Evolutionary conservation across 1,140 invertebrate species (phyloP).

Genomic region (Drosophila tristis): DNA sequence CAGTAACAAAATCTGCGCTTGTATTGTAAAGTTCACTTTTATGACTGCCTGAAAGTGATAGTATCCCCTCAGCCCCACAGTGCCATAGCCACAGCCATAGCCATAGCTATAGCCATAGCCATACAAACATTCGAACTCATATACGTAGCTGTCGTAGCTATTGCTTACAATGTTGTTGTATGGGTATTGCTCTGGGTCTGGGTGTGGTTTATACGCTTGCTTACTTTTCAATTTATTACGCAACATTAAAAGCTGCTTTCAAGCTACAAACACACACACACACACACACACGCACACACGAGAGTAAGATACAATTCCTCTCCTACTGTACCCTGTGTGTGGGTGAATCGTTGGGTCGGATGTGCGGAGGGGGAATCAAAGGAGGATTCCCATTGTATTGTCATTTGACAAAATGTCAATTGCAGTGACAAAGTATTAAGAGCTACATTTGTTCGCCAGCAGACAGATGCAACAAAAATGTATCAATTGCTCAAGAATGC

Average conservation of each 20-base stretch:
- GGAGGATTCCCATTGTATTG: conserved; percentile 46
- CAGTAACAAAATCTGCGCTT: conserved; percentile 20
- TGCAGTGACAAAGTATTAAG: conserved; percentile 66
- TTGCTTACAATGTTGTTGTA: conserved; percentile 12
- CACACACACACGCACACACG: conserved; percentile 1
- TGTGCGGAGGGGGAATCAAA: neutral
- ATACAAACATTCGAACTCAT: neutral
- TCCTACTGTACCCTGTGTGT: conserved; percentile 19
- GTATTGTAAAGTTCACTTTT: conserved; percentile 58
- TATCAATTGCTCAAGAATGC: neutral
- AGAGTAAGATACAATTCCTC: conserved; percentile 30
- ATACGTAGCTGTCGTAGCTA: neutral
- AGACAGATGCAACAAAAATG: conserved; percentile 11
- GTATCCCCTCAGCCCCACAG: conserved; percentile 58
- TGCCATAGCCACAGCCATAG: conserved; percentile 23
- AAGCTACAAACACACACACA: conserved; percentile 32
- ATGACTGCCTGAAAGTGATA: conserved; percentile 78
- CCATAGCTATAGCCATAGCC: neutral
- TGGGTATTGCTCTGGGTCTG: conserved; percentile 2
- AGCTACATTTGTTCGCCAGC: conserved; percentile 30
- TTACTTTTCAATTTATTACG: conserved; percentile 80
- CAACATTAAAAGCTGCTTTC: conserved; percentile 62
- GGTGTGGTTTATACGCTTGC: conserved; percentile 65
- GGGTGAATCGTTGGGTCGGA: neutral
- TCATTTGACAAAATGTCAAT: conserved; percentile 77